phyloP scores from a whole-genome alignment of 2,113 vertebrate genomes.

The Cranoglanis bouderius region DNA sequence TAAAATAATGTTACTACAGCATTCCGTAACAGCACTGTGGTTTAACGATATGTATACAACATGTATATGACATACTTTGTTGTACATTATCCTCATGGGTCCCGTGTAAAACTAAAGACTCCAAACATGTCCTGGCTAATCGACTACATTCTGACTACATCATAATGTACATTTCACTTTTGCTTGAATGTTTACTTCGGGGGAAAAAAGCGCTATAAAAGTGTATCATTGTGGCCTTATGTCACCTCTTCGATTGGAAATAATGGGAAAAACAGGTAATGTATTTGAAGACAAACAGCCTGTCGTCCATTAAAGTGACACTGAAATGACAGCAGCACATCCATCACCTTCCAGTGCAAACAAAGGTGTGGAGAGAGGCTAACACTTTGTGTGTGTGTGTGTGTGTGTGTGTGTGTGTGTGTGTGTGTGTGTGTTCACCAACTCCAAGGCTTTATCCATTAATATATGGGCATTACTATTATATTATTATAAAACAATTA shows the following conservation, averaged over 20 bases:
- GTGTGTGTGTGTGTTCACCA: background rate
- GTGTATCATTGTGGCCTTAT: background rate
- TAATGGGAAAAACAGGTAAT: background rate
- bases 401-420: background rate
- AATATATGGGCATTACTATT: background rate
- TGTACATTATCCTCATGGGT: background rate
- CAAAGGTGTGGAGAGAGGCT: slow-evolving; percentile 4
- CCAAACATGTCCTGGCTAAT: background rate
- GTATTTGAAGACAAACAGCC: slow-evolving; percentile 5
- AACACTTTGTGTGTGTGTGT: background rate
- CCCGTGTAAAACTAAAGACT: background rate
- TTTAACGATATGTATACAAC: background rate
- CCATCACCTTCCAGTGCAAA: slow-evolving; percentile 3
- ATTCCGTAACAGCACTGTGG: background rate
- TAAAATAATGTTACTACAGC: background rate
- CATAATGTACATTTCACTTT: background rate
- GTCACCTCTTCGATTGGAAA: background rate
- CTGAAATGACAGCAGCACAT: slow-evolving; percentile 4
- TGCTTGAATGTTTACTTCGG: background rate
- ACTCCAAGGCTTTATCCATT: background rate
- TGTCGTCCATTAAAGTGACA: background rate
- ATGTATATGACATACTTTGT: background rate
- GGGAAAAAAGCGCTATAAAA: background rate
- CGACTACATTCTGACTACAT: background rate
- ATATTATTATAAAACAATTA: background rate